phyloP scores from a whole-genome alignment of 92 coral and sea anemone genomes.

The Palythoa grandiflora region DNA sequence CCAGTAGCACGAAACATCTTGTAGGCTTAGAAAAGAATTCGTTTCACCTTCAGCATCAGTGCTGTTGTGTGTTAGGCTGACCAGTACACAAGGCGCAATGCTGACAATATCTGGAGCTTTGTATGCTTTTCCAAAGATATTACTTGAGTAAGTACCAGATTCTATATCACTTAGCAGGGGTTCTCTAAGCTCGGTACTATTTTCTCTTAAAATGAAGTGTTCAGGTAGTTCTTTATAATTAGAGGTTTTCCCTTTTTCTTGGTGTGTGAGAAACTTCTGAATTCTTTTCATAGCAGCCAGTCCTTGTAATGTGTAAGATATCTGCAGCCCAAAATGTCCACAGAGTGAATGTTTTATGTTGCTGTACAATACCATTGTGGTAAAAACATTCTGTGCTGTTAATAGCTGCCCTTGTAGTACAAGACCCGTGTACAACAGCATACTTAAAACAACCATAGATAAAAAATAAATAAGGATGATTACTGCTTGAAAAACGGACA shows the following conservation, averaged over 20 bases:
- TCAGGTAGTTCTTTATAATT: not conserved
- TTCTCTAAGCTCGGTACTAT: not conserved
- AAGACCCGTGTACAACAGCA: constrained; percentile 33
- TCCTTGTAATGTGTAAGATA: constrained; percentile 36
- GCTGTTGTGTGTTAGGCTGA: not conserved
- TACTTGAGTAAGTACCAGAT: not conserved
- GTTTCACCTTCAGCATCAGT: not conserved
- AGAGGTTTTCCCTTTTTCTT: constrained; percentile 25
- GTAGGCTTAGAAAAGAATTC: not conserved
- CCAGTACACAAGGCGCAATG: not conserved
- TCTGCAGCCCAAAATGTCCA: constrained; percentile 39
- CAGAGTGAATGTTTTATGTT: constrained; percentile 44
- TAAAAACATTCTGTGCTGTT: constrained; percentile 39
- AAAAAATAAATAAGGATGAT: constrained; percentile 32
- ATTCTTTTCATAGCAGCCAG: constrained; percentile 32
- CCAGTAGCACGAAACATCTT: constrained; percentile 36
- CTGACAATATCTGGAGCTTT: not conserved
- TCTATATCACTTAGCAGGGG: constrained; percentile 30
- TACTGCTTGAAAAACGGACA: constrained; percentile 34
- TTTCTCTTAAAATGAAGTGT: not conserved
- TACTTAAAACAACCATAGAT: constrained; percentile 37
- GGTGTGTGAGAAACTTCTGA: constrained; percentile 19
- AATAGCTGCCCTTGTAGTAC: constrained; percentile 31
- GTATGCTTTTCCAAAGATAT: not conserved
- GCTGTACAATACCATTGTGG: constrained; percentile 46